These are phyloP conservation scores for Calycopis cecrops DNA, from an alignment of 1,140 invertebrate genomes.

Conservation along the genomic window DNA sequence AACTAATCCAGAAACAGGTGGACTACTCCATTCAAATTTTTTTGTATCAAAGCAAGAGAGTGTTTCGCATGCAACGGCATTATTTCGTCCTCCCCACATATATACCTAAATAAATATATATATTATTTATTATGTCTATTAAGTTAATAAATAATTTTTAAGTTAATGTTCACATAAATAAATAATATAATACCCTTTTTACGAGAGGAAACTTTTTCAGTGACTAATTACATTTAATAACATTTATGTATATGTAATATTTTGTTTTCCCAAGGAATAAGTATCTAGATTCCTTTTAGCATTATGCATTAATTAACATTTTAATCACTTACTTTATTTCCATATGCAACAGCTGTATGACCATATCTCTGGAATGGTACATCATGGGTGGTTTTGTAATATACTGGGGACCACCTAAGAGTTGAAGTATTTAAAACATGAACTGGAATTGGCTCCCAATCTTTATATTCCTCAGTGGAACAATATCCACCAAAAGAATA, in stretches of 20 bases:
- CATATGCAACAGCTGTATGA: slow-evolving; percentile 89
- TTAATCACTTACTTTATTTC: slow-evolving; percentile 76
- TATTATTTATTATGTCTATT: not conserved
- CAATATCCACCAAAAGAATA: slow-evolving; percentile 95
- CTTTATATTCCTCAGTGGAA: slow-evolving; percentile 78
- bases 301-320: no score
- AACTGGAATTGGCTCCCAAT: slow-evolving; percentile 90
- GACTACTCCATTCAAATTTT: slow-evolving; percentile 80
- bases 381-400: slow-evolving; percentile 43
- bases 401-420: slow-evolving; percentile 74
- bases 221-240: no score
- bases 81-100: slow-evolving; percentile 94
- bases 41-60: slow-evolving; percentile 89
- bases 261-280: no score
- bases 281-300: no score
- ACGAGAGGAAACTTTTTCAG: no score
- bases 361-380: slow-evolving; percentile 81
- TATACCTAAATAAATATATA: slow-evolving; percentile 73
- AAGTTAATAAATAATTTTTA: no score
- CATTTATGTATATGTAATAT: no score
- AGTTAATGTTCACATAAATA: no score
- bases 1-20: slow-evolving; percentile 78
- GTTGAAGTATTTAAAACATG: slow-evolving; percentile 89
- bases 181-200: no score
- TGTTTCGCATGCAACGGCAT: slow-evolving; percentile 85